Conservation (phyloP, 2,113 vertebrate species). For the Tor tambroides region DNA sequence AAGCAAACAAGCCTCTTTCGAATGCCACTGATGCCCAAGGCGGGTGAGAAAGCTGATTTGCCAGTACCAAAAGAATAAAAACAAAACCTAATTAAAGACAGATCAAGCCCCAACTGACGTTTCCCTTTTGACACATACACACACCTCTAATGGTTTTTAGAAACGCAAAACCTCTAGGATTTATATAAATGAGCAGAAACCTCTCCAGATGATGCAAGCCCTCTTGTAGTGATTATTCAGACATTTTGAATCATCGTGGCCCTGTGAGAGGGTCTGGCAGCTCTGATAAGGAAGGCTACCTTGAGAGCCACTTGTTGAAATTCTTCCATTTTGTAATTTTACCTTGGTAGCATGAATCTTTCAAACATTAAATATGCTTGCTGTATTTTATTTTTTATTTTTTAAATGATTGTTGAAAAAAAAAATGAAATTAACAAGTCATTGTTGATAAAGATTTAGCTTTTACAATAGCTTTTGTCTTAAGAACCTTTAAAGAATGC, state of each 20-base stretch:
- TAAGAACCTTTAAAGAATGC: conserved; percentile 11
- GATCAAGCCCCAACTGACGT: conserved; percentile 31
- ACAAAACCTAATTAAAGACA: conserved; percentile 45
- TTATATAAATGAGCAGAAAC: conserved; percentile 37
- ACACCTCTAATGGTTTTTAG: conserved; percentile 37
- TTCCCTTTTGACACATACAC: not conserved
- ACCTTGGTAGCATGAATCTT: conserved; percentile 1
- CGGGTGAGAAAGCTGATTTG: conserved; percentile 14
- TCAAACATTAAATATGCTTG: not conserved
- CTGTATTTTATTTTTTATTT: not conserved
- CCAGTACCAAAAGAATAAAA: not conserved
- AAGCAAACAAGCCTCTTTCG: conserved; percentile 19
- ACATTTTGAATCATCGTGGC: conserved; percentile 14
- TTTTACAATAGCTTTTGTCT: not conserved
- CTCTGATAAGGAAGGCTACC: conserved; percentile 27
- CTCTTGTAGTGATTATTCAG: not conserved
- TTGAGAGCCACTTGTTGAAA: conserved; percentile 29
- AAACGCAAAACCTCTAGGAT: conserved; percentile 29
- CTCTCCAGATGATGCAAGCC: not conserved
- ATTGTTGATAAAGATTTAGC: conserved; percentile 1
- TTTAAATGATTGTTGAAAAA: not conserved
- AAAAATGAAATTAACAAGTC: not conserved
- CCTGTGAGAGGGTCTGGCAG: not conserved
- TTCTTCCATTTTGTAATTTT: not conserved
- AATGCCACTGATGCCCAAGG: not conserved